Percentiles rank a stretch among this genome's conserved stretches.
Evolutionary conservation across 2,888 invertebrate species (phyloP).

Genomic region (Blera fallax): DNA sequence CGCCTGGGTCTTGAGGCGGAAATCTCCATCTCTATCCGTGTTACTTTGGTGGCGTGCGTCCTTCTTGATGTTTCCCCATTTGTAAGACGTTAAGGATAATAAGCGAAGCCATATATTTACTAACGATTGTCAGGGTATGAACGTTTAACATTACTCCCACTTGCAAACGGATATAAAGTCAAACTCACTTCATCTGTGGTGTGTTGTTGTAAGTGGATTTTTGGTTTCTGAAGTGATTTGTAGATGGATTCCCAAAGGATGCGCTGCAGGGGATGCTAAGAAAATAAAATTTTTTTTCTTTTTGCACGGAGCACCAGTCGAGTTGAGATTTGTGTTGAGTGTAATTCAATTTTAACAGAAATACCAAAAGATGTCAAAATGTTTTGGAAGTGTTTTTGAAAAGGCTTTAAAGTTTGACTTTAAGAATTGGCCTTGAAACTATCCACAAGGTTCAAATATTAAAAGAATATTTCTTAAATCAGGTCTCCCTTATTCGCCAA

Average conservation of each 20-base stretch:
- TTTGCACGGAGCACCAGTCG: neutral
- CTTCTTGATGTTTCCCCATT: slow-evolving; percentile 69
- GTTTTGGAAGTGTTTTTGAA: slow-evolving; percentile 26
- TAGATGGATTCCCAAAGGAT: slow-evolving; percentile 54
- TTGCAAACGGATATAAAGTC: slow-evolving; percentile 11
- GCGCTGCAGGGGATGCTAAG: slow-evolving; percentile 1
- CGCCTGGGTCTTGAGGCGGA: slow-evolving; percentile 48
- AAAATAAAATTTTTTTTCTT: slow-evolving; percentile 49
- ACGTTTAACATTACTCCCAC: slow-evolving; percentile 56
- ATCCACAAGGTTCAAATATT: neutral
- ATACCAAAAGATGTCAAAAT: slow-evolving; percentile 63
- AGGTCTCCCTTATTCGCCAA: slow-evolving; percentile 6
- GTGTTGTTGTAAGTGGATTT: slow-evolving; percentile 54
- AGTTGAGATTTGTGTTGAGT: slow-evolving; percentile 27
- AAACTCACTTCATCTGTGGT: neutral
- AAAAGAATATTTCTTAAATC: neutral
- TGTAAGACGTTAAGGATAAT: slow-evolving; percentile 71
- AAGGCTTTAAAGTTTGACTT: neutral
- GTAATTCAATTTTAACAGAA: slow-evolving; percentile 56
- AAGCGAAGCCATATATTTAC: slow-evolving; percentile 70
- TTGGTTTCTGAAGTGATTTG: slow-evolving; percentile 46
- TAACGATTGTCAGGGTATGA: slow-evolving; percentile 53
- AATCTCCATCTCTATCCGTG: neutral
- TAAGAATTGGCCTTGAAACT: neutral
- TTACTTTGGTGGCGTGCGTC: slow-evolving; percentile 44